These are phyloP conservation scores for Xestia sexstrigata DNA, from an alignment of 2,888 invertebrate species.

Conservation along the genomic window DNA sequence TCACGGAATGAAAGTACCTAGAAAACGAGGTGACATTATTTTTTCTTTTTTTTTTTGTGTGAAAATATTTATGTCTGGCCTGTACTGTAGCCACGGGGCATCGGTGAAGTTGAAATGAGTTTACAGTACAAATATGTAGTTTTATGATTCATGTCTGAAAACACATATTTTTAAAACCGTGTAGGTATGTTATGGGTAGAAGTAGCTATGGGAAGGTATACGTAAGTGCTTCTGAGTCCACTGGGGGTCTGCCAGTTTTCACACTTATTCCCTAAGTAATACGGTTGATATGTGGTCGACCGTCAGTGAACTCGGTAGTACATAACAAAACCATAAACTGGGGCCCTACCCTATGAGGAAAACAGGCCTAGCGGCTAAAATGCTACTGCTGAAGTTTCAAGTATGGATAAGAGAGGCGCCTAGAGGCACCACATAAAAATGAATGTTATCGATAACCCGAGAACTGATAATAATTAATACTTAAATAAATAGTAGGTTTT, in stretches of 20 bases:
- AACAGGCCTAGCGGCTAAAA: too few relatives aligned
- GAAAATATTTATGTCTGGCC: constrained; percentile 12
- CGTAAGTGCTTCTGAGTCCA: too few relatives aligned
- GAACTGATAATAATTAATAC: not conserved
- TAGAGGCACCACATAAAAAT: not conserved
- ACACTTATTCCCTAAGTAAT: too few relatives aligned
- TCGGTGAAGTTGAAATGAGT: constrained; percentile 11
- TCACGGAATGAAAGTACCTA: constrained; percentile 83
- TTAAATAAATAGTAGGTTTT: not conserved
- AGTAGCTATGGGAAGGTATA: not conserved
- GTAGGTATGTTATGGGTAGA: not conserved
- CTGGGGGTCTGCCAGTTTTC: too few relatives aligned
- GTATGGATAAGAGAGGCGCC: not conserved
- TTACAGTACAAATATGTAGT: constrained; percentile 5
- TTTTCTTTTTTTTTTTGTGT: constrained; percentile 43
- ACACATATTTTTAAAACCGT: not conserved
- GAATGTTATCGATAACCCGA: not conserved
- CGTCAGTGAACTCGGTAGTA: too few relatives aligned
- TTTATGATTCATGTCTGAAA: not conserved
- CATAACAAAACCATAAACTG: not conserved
- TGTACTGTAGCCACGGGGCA: not conserved
- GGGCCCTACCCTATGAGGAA: too few relatives aligned
- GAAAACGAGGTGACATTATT: constrained; percentile 70
- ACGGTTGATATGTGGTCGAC: too few relatives aligned
- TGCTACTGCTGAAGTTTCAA: not conserved